Evolutionary conservation across 2,888 invertebrate species (phyloP), one percentile per base, ranked within the genome.

Genomic region (Hemaris fuciformis): DNA sequence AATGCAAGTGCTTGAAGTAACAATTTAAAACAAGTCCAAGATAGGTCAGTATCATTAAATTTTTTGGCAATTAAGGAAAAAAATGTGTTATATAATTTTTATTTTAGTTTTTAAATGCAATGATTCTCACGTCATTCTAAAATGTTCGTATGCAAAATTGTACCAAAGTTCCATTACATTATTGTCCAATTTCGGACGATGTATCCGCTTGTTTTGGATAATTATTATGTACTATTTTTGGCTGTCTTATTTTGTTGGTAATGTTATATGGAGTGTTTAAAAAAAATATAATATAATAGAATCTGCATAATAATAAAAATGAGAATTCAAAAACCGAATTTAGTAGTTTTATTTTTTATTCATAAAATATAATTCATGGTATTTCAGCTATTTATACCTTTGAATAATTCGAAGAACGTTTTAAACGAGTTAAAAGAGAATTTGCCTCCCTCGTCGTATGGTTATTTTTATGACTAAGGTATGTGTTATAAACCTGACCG

Each of bases 251-350:
- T 86, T 84, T 84, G 85, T 86, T 88, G 74, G 80, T 85, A 85
- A 85, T 84, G 76, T 85, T 85, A 87, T n/a, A n/a, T 85, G 85
- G 86, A 89, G 85, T 89, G 89, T 91, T 90, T 84, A 80, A 86
- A 84, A 80, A 80, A 79, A 73, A 66, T 65, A 72, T 67, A 72
- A 73, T 74, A 71, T 63, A 56, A 72, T 80, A 83, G 78, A 77
- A 82, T 83, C 80, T 72, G 69, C 67, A 69, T 74, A 79, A 76
- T 61, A 80, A 77, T 79, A 75, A 80, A 89, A 85, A 87, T 86
- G 81, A 85, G 78, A 88, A 84, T 89, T 87, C 83, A 85, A 90
- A 89, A 91, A 87, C 85, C 77, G 74, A 64, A 64, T 63, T 67
- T 57, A 45, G 60, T 8, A 56, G 64, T 66, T 72, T 77, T 66